Conservation (phyloP, 2,888 invertebrate genomes). For the Drosophila sordidapex region DNA sequence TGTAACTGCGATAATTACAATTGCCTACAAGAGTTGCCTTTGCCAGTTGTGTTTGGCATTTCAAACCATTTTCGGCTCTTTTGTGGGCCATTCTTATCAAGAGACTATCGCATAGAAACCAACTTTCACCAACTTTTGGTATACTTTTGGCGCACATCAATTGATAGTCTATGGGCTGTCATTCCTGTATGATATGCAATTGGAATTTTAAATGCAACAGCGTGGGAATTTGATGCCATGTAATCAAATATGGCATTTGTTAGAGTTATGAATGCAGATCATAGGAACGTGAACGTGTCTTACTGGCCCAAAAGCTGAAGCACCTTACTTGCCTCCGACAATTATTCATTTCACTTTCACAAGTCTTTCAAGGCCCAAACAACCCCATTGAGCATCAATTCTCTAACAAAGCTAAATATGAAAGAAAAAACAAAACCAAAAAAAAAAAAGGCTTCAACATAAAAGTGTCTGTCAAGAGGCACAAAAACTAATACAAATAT, state of each 20-base stretch:
- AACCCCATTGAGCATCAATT: conserved; percentile 24
- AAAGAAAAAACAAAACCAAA: conserved; percentile 7
- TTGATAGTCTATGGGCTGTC: conserved; percentile 34
- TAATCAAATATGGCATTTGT: conserved; percentile 15
- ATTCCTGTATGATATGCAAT: conserved; percentile 47
- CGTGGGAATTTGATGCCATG: conserved; percentile 42
- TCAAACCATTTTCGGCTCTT: conserved; percentile 29
- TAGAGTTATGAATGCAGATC: conserved; percentile 42
- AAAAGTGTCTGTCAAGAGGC: conserved; percentile 38
- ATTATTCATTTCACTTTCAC: conserved; percentile 48
- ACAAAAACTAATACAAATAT: conserved; percentile 55
- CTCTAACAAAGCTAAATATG: conserved; percentile 28
- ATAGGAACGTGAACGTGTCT: conserved; percentile 17
- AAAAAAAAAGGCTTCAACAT: conserved; percentile 42
- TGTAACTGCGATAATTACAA: conserved; percentile 55
- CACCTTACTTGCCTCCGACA: not conserved
- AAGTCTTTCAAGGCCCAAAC: conserved; percentile 36
- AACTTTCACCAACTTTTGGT: conserved; percentile 48
- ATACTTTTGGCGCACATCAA: conserved; percentile 43
- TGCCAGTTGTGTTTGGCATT: conserved; percentile 52
- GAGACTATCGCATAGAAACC: conserved; percentile 9
- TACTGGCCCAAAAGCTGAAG: not conserved
- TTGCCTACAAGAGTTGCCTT: conserved; percentile 27
- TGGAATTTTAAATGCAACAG: conserved; percentile 52
- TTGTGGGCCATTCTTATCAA: conserved; percentile 28